Conservation (phyloP, 2,113 vertebrate species). For the Chaetura pelagica region DNA sequence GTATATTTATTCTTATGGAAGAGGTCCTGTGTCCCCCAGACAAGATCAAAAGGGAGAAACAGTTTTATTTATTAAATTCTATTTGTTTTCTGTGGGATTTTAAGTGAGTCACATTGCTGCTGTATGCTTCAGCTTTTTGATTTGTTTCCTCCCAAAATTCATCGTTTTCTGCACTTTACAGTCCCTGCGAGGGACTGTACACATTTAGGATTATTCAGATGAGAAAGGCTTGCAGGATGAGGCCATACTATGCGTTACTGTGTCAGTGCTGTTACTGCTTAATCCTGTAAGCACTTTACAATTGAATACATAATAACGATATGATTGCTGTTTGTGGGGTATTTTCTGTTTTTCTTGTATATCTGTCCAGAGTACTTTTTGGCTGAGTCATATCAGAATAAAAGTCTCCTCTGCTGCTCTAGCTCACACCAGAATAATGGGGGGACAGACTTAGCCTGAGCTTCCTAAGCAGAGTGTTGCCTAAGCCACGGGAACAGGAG, state of each 20-base stretch:
- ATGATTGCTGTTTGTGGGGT: not conserved
- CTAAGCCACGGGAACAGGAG: not conserved
- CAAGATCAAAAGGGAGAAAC: not conserved
- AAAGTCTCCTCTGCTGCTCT: slow-evolving; percentile 1
- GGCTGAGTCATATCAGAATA: not conserved
- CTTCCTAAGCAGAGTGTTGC: not conserved
- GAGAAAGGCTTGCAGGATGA: not conserved
- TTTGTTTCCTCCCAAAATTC: not conserved
- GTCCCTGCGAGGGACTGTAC: not conserved
- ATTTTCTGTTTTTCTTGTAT: not conserved
- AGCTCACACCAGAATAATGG: not conserved
- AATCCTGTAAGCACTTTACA: not conserved
- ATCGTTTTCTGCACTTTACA: not conserved
- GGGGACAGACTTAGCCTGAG: not conserved
- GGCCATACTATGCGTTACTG: not conserved
- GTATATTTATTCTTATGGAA: not conserved
- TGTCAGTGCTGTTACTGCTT: not conserved
- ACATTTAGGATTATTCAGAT: not conserved
- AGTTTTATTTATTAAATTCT: not conserved
- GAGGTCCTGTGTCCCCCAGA: not conserved
- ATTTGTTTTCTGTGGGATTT: not conserved
- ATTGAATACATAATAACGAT: not conserved
- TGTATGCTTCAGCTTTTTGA: not conserved
- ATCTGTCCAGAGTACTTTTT: not conserved
- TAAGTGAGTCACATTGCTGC: not conserved